Conservation (phyloP, 2,888 invertebrate species). For the Catocala fraxini region DNA sequence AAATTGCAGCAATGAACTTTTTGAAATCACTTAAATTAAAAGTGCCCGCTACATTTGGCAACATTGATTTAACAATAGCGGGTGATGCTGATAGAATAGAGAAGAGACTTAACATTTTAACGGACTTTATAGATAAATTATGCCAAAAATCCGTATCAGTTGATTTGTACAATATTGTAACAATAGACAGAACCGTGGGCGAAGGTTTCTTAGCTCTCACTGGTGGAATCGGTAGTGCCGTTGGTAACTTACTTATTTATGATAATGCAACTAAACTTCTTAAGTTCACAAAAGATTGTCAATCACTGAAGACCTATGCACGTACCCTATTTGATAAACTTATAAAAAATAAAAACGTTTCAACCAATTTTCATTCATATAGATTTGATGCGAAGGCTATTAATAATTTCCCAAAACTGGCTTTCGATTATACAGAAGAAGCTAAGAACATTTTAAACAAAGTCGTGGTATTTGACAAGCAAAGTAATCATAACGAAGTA, state of each 20-base stretch:
- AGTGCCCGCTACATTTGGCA: slow-evolving; percentile 36
- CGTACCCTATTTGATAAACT: slow-evolving; percentile 15
- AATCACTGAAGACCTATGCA: slow-evolving; percentile 15
- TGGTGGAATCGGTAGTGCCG: slow-evolving; percentile 15
- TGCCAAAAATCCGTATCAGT: not conserved
- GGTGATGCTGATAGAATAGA: slow-evolving; percentile 1
- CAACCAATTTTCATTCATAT: slow-evolving; percentile 23
- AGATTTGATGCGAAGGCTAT: slow-evolving; percentile 22
- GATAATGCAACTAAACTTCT: slow-evolving; percentile 20
- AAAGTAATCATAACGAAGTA: slow-evolving; percentile 26
- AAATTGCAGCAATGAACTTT: slow-evolving; percentile 1
- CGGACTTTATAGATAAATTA: not conserved
- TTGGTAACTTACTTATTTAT: slow-evolving; percentile 26
- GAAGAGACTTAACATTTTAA: slow-evolving; percentile 1
- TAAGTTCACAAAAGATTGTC: slow-evolving; percentile 19
- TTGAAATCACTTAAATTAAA: slow-evolving; percentile 6
- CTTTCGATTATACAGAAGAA: slow-evolving; percentile 15
- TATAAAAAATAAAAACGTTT: not conserved
- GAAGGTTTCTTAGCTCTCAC: slow-evolving; percentile 12
- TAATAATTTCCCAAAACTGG: slow-evolving; percentile 32
- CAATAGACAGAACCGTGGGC: slow-evolving; percentile 20
- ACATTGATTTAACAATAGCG: slow-evolving; percentile 19
- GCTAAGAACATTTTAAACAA: slow-evolving; percentile 26
- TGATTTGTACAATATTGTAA: slow-evolving; percentile 6
- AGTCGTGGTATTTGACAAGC: slow-evolving; percentile 36